Evolutionary conservation across 1,140 invertebrate genomes (phyloP).

Genomic region (Apis dorsata): DNA sequence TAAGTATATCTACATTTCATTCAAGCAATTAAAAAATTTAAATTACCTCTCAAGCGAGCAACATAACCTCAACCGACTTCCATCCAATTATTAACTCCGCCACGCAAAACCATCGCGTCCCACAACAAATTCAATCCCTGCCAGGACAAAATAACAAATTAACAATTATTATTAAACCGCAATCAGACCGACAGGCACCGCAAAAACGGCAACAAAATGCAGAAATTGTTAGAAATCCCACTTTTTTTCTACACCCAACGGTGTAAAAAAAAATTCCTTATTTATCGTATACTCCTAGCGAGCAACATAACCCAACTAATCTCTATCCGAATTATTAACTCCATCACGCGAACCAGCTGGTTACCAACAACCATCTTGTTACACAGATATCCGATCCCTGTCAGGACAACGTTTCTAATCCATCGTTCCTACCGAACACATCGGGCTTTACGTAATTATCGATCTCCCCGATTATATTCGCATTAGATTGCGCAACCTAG

Average conservation of each 20-base stretch:
- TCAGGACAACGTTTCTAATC: conserved; percentile 3
- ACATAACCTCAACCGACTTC: not conserved
- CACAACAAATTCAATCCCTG: not conserved
- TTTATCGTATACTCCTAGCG: too few species aligned
- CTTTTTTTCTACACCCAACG: too few species aligned
- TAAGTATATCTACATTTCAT: too few species aligned
- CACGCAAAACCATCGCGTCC: not conserved
- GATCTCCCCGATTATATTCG: conserved; percentile 13
- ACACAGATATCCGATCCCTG: not conserved
- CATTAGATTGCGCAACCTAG: conserved; percentile 42
- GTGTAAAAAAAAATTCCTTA: too few species aligned
- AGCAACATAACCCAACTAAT: not conserved
- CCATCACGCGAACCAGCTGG: not conserved
- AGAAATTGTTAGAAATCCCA: too few species aligned
- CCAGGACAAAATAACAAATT: not conserved
- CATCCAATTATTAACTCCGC: not conserved
- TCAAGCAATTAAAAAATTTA: not conserved
- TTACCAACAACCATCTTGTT: not conserved
- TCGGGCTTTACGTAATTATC: conserved; percentile 46
- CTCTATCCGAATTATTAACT: not conserved
- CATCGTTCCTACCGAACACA: conserved; percentile 6
- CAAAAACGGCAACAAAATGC: too few species aligned
- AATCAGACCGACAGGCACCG: too few species aligned
- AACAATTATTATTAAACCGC: too few species aligned
- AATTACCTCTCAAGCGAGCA: not conserved